phyloP scores from a whole-genome alignment of 2,888 invertebrate species.

The Macrosiphum euphorbiae region DNA sequence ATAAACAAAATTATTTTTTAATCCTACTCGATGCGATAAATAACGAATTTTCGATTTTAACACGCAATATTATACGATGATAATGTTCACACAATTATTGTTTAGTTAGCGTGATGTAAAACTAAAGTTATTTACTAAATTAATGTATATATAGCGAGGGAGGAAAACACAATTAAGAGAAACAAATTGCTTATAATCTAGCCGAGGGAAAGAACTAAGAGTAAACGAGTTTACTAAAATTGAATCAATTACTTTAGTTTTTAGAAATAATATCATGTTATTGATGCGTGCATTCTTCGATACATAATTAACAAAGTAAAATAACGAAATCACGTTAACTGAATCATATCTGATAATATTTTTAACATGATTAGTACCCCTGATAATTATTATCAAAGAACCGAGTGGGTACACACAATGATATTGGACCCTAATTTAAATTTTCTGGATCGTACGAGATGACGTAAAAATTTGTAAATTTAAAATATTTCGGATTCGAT shows the following conservation, averaged over 20 bases:
- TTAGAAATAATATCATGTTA: neutral
- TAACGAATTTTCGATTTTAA: neutral
- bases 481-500: neutral
- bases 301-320: neutral
- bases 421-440: neutral
- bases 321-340: neutral
- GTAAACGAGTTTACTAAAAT: neutral
- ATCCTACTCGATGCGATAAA: conserved; percentile 6
- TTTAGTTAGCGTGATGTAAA: neutral
- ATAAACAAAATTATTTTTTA: conserved; percentile 47
- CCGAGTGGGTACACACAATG: neutral
- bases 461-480: neutral
- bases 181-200: neutral
- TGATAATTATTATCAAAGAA: neutral
- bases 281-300: neutral
- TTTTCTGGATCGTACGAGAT: neutral
- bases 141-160: neutral
- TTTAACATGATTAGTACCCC: neutral
- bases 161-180: conserved; percentile 28
- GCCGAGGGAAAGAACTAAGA: neutral
- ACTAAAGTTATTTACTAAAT: neutral
- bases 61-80: neutral
- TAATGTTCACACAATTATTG: neutral
- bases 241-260: conserved; percentile 13
- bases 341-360: neutral